Evolutionary conservation across 2,888 invertebrate genomes (phyloP).

Genomic region (Mesochorus sp.): DNA sequence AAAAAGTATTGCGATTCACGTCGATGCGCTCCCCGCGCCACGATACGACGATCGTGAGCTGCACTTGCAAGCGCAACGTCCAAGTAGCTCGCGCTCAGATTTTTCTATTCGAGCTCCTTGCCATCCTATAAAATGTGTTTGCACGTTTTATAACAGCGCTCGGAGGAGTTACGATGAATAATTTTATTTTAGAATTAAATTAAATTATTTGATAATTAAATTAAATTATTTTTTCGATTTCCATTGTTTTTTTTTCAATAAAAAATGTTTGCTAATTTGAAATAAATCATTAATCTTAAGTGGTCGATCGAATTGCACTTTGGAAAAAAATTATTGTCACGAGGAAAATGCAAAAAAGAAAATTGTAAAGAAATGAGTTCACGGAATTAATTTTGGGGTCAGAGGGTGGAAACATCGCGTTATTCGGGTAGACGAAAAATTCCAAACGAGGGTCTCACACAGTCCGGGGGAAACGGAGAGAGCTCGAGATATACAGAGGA

Average conservation of each 20-base stretch:
- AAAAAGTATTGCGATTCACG: slow-evolving; percentile 28
- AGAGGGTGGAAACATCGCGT: neutral
- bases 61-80: slow-evolving; percentile 21
- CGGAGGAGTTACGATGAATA: too few relatives aligned
- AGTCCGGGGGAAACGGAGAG: neutral
- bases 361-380: neutral
- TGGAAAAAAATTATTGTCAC: neutral
- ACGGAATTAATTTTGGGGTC: neutral
- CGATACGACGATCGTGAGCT: slow-evolving; percentile 36
- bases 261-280: too few relatives aligned
- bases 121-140: too few relatives aligned
- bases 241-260: too few relatives aligned
- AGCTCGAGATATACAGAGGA: neutral
- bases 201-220: too few relatives aligned
- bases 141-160: too few relatives aligned
- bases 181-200: too few relatives aligned
- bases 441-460: neutral
- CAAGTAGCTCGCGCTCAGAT: neutral
- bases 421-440: slow-evolving; percentile 3
- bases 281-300: too few relatives aligned
- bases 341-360: neutral
- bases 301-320: neutral
- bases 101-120: neutral
- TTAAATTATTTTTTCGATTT: too few relatives aligned
- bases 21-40: slow-evolving; percentile 37